These are phyloP conservation scores for Loriculus beryllinus DNA, from an alignment of 2,797 vertebrate genomes.

Conservation along the genomic window DNA sequence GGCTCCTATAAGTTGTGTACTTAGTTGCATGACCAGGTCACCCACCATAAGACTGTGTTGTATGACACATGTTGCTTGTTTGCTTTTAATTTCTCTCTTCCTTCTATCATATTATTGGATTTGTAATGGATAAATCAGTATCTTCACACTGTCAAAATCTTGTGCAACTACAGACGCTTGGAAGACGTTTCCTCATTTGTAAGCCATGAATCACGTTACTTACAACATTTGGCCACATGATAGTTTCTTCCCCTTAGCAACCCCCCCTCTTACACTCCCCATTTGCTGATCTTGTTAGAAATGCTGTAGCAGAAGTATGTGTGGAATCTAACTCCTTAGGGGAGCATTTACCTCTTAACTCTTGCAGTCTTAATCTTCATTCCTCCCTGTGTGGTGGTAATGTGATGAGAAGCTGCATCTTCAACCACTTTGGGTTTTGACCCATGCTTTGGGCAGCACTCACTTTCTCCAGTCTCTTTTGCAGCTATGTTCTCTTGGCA, in stretches of 20 bases:
- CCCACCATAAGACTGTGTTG: neutral
- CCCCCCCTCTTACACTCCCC: neutral
- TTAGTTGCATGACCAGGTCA: neutral
- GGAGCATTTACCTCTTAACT: neutral
- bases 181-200: neutral
- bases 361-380: rapidly evolving
- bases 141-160: neutral
- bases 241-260: neutral
- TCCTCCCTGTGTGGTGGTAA: neutral
- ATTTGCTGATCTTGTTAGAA: neutral
- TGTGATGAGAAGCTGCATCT: neutral
- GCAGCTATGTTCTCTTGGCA: neutral
- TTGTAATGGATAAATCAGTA: neutral
- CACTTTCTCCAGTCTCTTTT: neutral
- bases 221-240: neutral
- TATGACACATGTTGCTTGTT: neutral
- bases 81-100: neutral
- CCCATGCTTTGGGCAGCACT: neutral
- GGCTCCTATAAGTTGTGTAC: neutral
- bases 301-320: neutral
- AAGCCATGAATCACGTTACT: neutral
- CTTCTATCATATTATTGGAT: neutral
- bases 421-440: neutral
- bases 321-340: neutral
- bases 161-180: neutral